Conservation (phyloP, 2,888 invertebrate genomes). For the Camponotus fellah region DNA sequence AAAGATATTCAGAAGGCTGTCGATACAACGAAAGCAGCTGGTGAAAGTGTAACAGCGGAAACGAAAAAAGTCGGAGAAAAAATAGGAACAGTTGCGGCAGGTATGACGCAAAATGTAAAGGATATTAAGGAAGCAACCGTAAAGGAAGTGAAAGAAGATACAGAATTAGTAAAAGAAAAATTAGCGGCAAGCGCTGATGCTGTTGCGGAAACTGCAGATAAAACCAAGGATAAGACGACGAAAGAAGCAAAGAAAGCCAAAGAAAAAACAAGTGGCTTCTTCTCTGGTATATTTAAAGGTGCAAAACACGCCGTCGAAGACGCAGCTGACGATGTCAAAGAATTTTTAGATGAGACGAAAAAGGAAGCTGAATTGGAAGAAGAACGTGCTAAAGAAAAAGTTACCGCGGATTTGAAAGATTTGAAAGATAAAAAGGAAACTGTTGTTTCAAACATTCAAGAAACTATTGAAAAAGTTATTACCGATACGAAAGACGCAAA, state of each 20-base stretch:
- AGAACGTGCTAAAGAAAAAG: conserved; percentile 45
- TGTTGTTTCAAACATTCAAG: conserved; percentile 68
- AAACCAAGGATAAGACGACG: conserved; percentile 49
- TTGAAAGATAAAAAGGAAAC: conserved; percentile 85
- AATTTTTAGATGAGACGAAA: conserved; percentile 79
- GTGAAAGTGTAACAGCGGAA: neutral
- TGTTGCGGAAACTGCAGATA: conserved; percentile 76
- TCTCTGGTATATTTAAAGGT: neutral
- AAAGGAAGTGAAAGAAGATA: conserved; percentile 83
- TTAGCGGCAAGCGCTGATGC: conserved; percentile 79
- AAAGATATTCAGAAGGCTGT: conserved; percentile 54
- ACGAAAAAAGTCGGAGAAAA: conserved; percentile 67
- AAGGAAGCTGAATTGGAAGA: conserved; percentile 72
- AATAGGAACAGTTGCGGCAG: conserved; percentile 45
- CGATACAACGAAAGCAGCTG: conserved; percentile 86
- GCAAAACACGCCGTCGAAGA: too few relatives aligned
- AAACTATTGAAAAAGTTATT: conserved; percentile 59
- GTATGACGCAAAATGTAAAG: conserved; percentile 50
- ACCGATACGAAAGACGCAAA: conserved; percentile 38
- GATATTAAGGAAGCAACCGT: conserved; percentile 65
- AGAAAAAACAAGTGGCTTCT: conserved; percentile 80
- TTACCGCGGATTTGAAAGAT: neutral
- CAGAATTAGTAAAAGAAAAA: conserved; percentile 70
- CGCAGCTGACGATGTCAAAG: conserved; percentile 52
- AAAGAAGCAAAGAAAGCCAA: conserved; percentile 82